Percentiles rank a stretch among this genome's conserved stretches.
Conservation (phyloP, 1,140 invertebrate genomes). For the Teleopsis dalmanni region DNA sequence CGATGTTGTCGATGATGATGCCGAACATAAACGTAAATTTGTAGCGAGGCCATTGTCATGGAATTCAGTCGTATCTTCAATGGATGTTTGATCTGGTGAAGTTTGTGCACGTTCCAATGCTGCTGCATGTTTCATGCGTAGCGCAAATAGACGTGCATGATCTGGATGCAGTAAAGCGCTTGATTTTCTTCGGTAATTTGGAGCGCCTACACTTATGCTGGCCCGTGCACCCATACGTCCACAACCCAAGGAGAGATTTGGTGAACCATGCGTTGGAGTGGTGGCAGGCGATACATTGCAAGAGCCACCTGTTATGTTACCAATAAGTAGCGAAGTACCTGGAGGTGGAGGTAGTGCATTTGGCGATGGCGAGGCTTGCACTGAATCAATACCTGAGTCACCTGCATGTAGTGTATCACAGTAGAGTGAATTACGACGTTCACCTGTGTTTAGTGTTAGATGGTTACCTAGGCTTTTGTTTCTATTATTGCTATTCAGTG, state of each 20-base stretch:
- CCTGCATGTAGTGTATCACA: slow-evolving; percentile 43
- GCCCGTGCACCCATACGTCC: slow-evolving; percentile 28
- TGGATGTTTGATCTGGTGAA: slow-evolving; percentile 41
- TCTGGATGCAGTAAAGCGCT: slow-evolving; percentile 58
- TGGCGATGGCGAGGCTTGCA: slow-evolving; percentile 59
- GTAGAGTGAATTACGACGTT: slow-evolving; percentile 35
- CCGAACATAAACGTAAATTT: slow-evolving; percentile 38
- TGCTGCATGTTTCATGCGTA: slow-evolving; percentile 47
- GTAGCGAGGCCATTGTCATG: slow-evolving; percentile 37
- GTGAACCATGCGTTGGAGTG: slow-evolving; percentile 44
- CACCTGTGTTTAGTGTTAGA: slow-evolving; percentile 23
- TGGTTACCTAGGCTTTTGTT: slow-evolving; percentile 27
- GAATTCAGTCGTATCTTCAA: slow-evolving; percentile 42
- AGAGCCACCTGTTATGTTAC: slow-evolving; percentile 19
- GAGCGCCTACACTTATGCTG: slow-evolving; percentile 31
- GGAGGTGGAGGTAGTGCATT: slow-evolving; percentile 45
- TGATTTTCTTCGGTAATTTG: slow-evolving; percentile 50
- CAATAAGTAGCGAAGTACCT: slow-evolving; percentile 18
- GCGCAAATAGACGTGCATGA: slow-evolving; percentile 53
- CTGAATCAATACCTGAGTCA: slow-evolving; percentile 63
- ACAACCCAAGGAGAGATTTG: slow-evolving; percentile 40
- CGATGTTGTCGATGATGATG: slow-evolving; percentile 52
- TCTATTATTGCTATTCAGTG: slow-evolving; percentile 31
- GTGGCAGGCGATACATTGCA: slow-evolving; percentile 39
- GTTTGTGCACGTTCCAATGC: slow-evolving; percentile 44